A percentile compares a stretch with the other conserved stretches of the same genome.
These are phyloP conservation scores for Rhinophrynus dorsalis DNA, from an alignment of 2,797 vertebrate species.

Conservation along the genomic window DNA sequence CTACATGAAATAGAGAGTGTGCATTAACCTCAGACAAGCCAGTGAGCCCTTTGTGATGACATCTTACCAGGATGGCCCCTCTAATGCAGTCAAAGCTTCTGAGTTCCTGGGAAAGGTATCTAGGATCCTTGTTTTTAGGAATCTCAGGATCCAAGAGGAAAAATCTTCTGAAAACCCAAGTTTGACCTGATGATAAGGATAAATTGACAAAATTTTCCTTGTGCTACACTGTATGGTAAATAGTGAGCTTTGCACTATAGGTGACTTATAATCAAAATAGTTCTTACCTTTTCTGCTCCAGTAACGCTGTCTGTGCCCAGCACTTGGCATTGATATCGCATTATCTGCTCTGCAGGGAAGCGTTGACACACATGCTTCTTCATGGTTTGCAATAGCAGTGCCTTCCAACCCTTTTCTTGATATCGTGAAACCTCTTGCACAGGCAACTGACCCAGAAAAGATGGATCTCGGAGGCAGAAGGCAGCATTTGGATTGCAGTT, in stretches of 20 bases:
- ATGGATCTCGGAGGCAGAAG: conserved; percentile 34
- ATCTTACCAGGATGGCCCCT: conserved; percentile 32
- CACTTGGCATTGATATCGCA: conserved; percentile 27
- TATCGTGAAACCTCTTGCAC: conserved; percentile 7
- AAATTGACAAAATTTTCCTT: background rate
- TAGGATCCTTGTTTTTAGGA: conserved; percentile 30
- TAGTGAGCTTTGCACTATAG: background rate
- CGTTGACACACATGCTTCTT: conserved; percentile 28
- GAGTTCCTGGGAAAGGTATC: conserved; percentile 9
- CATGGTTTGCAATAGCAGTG: conserved; percentile 17
- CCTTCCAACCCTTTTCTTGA: conserved; percentile 19
- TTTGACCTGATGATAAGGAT: conserved; percentile 5
- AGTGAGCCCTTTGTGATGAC: too few species aligned
- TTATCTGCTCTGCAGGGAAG: conserved; percentile 33
- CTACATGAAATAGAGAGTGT: too few species aligned
- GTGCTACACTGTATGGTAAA: background rate
- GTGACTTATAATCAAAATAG: background rate
- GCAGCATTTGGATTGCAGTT: conserved; percentile 39
- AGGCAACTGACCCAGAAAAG: conserved; percentile 4
- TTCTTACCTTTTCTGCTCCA: conserved; percentile 25
- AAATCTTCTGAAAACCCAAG: conserved; percentile 19
- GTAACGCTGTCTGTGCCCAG: background rate
- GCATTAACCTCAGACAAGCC: too few species aligned
- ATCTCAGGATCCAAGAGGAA: conserved; percentile 27
- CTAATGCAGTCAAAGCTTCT: background rate